Conservation (phyloP, 2,888 invertebrate genomes). For the Eupsilia transversa region DNA sequence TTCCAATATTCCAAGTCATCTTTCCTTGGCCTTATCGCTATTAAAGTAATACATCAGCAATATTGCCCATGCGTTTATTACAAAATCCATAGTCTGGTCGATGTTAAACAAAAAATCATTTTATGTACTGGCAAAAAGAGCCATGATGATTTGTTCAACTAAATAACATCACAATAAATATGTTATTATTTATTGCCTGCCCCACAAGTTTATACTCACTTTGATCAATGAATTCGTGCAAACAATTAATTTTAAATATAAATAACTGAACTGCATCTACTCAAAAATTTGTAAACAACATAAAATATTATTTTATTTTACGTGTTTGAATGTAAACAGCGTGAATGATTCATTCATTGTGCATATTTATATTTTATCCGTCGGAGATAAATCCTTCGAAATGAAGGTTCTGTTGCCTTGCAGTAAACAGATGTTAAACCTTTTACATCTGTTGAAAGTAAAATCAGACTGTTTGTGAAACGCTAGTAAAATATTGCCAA, state of each 20-base stretch:
- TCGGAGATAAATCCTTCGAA: constrained; percentile 29
- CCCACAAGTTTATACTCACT: constrained; percentile 1
- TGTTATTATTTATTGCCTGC: constrained; percentile 1
- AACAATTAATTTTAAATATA: constrained; percentile 12
- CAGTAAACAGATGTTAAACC: constrained; percentile 42
- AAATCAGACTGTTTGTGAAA: constrained; percentile 23
- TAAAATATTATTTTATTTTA: constrained; percentile 30
- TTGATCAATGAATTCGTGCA: constrained; percentile 25
- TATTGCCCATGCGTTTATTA: neutral
- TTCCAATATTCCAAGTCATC: neutral
- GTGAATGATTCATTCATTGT: constrained; percentile 34
- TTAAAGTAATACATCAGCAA: neutral
- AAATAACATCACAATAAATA: neutral
- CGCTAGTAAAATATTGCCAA: constrained; percentile 6
- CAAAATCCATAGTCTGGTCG: neutral
- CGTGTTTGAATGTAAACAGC: constrained; percentile 26
- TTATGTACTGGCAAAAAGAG: neutral
- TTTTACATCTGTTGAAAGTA: constrained; percentile 40
- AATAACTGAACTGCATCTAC: constrained; percentile 18
- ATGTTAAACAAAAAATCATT: neutral
- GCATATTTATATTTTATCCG: constrained; percentile 42
- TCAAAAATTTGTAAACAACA: constrained; percentile 26
- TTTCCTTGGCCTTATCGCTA: neutral
- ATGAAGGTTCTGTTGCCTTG: constrained; percentile 28
- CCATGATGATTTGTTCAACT: neutral